Percentiles rank a stretch among this genome's conserved stretches.
Evolutionary conservation across 2,888 invertebrate genomes (phyloP).

Genomic region (Odontomyia ornata): DNA sequence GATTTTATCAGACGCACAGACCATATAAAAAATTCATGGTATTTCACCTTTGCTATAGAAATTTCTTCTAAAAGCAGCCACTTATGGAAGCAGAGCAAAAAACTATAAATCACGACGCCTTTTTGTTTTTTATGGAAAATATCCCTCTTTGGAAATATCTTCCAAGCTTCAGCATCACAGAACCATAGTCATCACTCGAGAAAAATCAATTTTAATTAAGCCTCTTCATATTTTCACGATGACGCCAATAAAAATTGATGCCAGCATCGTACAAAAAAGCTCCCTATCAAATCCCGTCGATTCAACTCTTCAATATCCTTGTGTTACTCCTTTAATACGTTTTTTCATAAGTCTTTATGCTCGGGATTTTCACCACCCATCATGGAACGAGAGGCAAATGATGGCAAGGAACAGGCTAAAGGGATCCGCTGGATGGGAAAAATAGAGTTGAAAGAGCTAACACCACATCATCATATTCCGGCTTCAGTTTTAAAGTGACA

Average conservation of each 20-base stretch:
- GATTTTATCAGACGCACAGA: no score
- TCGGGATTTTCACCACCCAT: conserved; percentile 10
- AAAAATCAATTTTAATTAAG: conserved; percentile 25
- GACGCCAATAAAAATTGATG: conserved; percentile 31
- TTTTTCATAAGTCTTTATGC: background rate
- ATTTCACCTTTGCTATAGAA: background rate
- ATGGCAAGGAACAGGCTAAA: no score
- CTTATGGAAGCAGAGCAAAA: no score
- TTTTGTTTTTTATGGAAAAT: no score
- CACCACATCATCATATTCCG: conserved; percentile 13
- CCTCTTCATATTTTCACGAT: conserved; percentile 20
- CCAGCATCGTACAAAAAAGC: background rate
- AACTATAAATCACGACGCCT: no score
- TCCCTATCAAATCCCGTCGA: conserved; percentile 8
- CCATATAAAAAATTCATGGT: background rate
- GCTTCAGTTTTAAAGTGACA: conserved; percentile 20
- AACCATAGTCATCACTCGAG: background rate
- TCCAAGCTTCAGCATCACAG: background rate
- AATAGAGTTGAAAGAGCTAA: background rate
- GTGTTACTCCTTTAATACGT: background rate
- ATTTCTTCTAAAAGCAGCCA: background rate
- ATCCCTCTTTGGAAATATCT: no score
- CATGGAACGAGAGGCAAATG: background rate
- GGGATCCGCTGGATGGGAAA: background rate
- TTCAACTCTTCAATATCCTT: background rate